Conservation (phyloP, 2,113 vertebrate genomes). For the Antechinus flavipes region DNA sequence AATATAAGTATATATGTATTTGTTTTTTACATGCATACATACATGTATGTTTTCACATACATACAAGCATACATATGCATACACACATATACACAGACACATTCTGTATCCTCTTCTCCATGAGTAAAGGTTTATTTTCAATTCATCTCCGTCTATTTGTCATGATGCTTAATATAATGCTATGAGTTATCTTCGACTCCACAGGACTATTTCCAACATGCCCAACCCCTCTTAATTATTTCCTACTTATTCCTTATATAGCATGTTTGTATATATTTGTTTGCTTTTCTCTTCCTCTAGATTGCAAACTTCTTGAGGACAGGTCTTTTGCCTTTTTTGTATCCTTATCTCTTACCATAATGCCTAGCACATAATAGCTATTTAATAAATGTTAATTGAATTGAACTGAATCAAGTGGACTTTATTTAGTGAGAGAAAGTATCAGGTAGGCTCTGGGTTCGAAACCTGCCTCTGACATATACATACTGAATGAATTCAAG, state of each 20-base stretch:
- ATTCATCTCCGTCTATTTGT: not conserved
- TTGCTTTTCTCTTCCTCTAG: not conserved
- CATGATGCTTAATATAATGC: not conserved
- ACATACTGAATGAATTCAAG: not conserved
- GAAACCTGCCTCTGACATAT: not conserved
- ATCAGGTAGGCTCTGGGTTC: not conserved
- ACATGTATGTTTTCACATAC: no score
- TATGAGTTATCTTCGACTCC: not conserved
- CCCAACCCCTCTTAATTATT: not conserved
- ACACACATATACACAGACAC: not conserved
- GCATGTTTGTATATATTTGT: not conserved
- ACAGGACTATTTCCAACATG: not conserved
- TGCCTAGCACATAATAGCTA: not conserved
- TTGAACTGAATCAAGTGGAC: not conserved
- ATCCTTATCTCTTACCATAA: not conserved
- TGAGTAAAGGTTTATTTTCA: not conserved
- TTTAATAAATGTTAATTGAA: not conserved
- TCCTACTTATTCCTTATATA: not conserved
- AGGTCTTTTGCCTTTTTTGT: not conserved
- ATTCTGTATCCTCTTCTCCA: not conserved
- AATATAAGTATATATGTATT: no score
- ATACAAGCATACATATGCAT: not conserved
- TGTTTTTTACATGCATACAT: no score
- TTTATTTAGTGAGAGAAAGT: no score
- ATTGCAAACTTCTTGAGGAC: not conserved